These are phyloP conservation scores for Nothocercus julius DNA, from an alignment of 2,113 vertebrate species.

Conservation along the genomic window DNA sequence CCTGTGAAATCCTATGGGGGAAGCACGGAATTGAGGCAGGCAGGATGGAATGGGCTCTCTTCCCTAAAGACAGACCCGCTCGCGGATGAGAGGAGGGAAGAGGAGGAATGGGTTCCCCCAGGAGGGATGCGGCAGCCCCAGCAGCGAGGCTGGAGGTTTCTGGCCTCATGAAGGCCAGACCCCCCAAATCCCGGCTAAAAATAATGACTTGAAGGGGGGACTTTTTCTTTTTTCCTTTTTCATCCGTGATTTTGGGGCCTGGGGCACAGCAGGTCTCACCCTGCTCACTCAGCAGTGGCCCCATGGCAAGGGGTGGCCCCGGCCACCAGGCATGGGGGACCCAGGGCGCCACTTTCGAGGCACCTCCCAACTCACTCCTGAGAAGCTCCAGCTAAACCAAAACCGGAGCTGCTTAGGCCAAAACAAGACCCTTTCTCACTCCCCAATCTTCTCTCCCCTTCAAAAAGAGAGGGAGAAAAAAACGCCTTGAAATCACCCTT, in stretches of 20 bases:
- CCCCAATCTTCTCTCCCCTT: neutral
- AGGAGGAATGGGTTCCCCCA: neutral
- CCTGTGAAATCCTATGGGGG: conserved; percentile 34
- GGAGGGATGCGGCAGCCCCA: fast-evolving
- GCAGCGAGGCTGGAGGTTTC: fast-evolving
- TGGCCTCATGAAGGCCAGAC: no score
- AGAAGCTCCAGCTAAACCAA: neutral
- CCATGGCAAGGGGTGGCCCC: no score
- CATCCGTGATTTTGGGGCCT: no score
- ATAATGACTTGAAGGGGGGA: no score
- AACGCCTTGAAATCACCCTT: neutral
- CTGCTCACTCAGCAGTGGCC: no score
- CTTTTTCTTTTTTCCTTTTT: no score
- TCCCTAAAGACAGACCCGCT: conserved; percentile 54
- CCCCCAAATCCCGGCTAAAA: no score
- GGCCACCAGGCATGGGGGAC: no score
- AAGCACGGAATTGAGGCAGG: conserved; percentile 28
- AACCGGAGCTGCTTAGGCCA: neutral
- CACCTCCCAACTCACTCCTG: neutral
- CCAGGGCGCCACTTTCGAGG: no score
- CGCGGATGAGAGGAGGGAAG: neutral
- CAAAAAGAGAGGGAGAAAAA: neutral
- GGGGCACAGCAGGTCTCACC: no score
- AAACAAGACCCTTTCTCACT: neutral
- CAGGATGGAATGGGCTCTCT: conserved; percentile 21